Percentiles rank a stretch among this genome's conserved stretches.
phyloP scores from a whole-genome alignment of 2,797 vertebrate species.

The Poeciliopsis paucimaculata region DNA sequence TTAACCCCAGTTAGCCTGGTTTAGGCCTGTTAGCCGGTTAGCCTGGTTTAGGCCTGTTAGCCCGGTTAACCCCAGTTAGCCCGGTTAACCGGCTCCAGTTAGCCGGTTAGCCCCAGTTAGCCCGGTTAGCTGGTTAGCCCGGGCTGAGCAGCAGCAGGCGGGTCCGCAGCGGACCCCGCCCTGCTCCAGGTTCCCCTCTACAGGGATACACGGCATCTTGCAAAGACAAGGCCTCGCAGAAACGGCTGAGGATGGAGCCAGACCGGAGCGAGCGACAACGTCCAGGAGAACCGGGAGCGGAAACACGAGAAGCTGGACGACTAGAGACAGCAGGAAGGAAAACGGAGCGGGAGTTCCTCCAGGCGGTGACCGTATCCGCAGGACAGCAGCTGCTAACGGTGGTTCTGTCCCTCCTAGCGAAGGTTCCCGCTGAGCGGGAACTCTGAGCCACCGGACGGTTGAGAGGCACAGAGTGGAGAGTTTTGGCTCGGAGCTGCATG shows the following conservation, averaged over 20 bases:
- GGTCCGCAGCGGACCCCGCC: conserved; percentile 38
- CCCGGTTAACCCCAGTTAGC: too few relatives aligned
- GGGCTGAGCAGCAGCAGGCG: not conserved
- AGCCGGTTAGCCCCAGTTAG: too few relatives aligned
- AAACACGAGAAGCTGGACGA: conserved; percentile 49
- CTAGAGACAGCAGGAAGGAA: conserved; percentile 42
- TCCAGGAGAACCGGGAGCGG: conserved; percentile 36
- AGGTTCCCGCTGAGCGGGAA: conserved; percentile 68
- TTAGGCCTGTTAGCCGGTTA: too few relatives aligned
- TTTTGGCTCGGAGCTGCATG: conserved; percentile 98
- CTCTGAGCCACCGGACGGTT: conserved; percentile 88
- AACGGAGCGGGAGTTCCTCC: conserved; percentile 80
- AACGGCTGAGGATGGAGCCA: conserved; percentile 87
- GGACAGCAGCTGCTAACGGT: conserved; percentile 72
- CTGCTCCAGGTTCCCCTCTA: conserved; percentile 83
- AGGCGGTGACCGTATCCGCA: conserved; percentile 46
- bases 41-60: too few relatives aligned
- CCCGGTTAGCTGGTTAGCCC: too few relatives aligned
- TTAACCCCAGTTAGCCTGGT: too few relatives aligned
- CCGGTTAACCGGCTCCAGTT: too few relatives aligned
- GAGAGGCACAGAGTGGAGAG: conserved; percentile 97
- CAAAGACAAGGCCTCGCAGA: conserved; percentile 93
- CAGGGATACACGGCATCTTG: conserved; percentile 85
- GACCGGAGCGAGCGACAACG: conserved; percentile 83
- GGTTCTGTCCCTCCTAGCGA: conserved; percentile 1